phyloP scores from a whole-genome alignment of 2,797 vertebrate species.

The Anas capensis region DNA sequence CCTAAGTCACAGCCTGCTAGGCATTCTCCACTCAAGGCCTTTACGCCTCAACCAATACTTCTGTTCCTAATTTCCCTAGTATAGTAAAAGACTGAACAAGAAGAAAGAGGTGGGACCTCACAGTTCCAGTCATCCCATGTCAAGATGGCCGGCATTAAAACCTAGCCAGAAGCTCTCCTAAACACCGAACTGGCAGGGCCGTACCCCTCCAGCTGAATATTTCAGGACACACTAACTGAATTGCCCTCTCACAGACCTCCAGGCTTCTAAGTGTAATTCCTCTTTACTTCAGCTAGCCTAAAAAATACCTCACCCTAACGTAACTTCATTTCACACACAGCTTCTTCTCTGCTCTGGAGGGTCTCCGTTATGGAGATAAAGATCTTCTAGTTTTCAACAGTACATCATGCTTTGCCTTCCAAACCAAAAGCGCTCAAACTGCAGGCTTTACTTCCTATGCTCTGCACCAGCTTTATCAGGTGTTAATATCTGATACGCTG shows the following conservation, averaged over 20 bases:
- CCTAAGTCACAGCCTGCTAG: neutral
- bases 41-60: neutral
- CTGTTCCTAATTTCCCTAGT: neutral
- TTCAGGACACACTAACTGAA: neutral
- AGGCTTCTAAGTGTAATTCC: neutral
- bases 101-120: neutral
- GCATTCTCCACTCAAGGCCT: neutral
- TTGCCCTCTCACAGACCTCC: neutral
- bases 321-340: neutral
- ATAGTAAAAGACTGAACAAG: neutral
- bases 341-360: neutral
- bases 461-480: neutral
- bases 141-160: neutral
- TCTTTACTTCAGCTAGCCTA: neutral
- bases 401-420: neutral
- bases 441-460: neutral
- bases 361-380: neutral
- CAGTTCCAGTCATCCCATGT: neutral
- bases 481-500: neutral
- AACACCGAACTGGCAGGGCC: neutral
- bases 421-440: neutral
- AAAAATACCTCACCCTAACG: neutral
- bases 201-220: neutral
- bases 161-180: neutral
- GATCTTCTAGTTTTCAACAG: neutral